Evolutionary conservation across 2,888 invertebrate genomes (phyloP).

Genomic region (Cataglyphis livida): DNA sequence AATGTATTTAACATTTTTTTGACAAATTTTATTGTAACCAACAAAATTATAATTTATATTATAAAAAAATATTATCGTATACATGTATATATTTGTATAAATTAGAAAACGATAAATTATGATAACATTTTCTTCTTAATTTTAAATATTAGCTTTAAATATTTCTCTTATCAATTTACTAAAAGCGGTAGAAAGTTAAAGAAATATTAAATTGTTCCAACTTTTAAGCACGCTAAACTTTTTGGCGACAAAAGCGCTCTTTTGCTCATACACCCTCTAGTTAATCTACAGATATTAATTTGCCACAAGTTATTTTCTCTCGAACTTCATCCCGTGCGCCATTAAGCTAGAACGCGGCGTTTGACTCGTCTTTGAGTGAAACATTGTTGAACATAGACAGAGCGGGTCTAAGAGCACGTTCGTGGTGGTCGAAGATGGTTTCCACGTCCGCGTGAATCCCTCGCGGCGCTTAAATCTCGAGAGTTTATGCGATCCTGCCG

Average conservation of each 20-base stretch:
- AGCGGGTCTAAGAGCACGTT: conserved; percentile 57
- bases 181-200: not conserved
- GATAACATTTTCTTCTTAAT: not conserved
- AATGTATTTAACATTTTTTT: not conserved
- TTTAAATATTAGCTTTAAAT: not conserved
- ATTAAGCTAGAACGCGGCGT: conserved; percentile 60
- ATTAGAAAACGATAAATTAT: not conserved
- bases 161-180: not conserved
- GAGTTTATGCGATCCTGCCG: conserved; percentile 75
- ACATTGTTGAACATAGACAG: conserved; percentile 61
- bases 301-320: conserved; percentile 12
- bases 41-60: not conserved
- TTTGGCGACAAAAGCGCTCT: not conserved
- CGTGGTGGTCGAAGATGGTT: conserved; percentile 75
- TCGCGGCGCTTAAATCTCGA: conserved; percentile 72
- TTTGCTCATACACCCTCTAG: not conserved
- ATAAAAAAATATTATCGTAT: too few relatives aligned
- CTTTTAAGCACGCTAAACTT: not conserved
- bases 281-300: conserved; percentile 50
- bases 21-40: not conserved
- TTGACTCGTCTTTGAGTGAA: conserved; percentile 64
- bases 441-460: conserved; percentile 69
- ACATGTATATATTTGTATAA: not conserved
- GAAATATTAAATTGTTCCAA: not conserved
- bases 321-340: conserved; percentile 41